Base-by-base conservation (phyloP, 2,888 invertebrate genomes). In the Ethmia dodecea region DNA sequence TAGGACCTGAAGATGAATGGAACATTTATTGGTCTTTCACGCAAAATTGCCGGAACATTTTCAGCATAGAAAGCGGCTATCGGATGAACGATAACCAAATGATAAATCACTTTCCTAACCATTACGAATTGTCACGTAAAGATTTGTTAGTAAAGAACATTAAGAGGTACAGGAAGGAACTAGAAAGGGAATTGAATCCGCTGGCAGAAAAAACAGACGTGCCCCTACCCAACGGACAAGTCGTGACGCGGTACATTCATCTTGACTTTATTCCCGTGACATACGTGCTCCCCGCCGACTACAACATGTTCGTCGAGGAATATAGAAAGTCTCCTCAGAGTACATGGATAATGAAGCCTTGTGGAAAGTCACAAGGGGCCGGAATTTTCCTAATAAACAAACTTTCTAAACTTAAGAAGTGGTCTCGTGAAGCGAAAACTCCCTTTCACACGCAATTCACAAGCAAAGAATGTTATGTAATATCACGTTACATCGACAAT, bases 301-400 rank as follows among this genome's bases (percentile, higher is more conserved):
- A 98, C 71, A 97, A 97, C 64, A 93, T 97, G 91, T 97, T 98
- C 72, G 97, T 97, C 1, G 97, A 97, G 65, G 97, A 97, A 61
- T 98, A 97, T 65, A 89, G 97, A 41, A 97, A 96, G 71, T 94
- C 94, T 36, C 97, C 97, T 0, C 94, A 94, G 58, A 95, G 95
- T 47, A 98, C 97, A 0, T 98, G 98, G 98, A 98, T 98, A 45
- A 96, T 98, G 93, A 98, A 98, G 72, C 98, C 98, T 0, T 96
- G 96, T 66, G 97, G 97, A 11, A 95, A 97, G 79, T 97, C 97
- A 0, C 95, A 95, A 66, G 95, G 95, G 0, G 92, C 94, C 2
- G 98, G 98, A 10, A 98, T 98, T 63, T 98, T 97, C 73, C 86
- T 98, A 36, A 96, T 98, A 52, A 98, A 98, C 70, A 97, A 96